Conservation (phyloP, 1,140 invertebrate species). For the Chlorops oryzae region DNA sequence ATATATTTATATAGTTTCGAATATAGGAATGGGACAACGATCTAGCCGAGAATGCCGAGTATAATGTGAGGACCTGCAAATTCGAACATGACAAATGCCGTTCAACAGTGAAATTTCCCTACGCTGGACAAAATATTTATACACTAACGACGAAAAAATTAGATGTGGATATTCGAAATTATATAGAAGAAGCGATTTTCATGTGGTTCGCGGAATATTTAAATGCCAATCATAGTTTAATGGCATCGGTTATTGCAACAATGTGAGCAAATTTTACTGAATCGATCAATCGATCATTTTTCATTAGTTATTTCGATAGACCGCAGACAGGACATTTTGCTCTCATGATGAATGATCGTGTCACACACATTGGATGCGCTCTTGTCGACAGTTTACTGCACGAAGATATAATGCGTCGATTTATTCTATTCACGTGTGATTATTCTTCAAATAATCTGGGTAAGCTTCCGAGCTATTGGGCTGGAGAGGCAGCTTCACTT, state of each 20-base stretch:
- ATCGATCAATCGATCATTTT: neutral
- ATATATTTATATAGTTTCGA: neutral
- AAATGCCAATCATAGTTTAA: neutral
- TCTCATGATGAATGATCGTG: constrained; percentile 4
- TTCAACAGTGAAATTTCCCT: constrained; percentile 7
- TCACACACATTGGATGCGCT: constrained; percentile 5
- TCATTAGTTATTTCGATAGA: neutral
- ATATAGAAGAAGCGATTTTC: constrained; percentile 9
- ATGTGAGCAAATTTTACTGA: neutral
- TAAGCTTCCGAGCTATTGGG: neutral
- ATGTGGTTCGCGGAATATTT: constrained; percentile 10
- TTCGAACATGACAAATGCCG: constrained; percentile 12
- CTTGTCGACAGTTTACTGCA: neutral
- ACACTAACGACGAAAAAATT: constrained; percentile 1
- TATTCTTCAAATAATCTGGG: constrained; percentile 10
- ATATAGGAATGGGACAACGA: constrained; percentile 4
- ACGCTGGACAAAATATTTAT: constrained; percentile 13
- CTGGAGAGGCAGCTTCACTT: neutral
- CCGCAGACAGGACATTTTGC: constrained; percentile 11
- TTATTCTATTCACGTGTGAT: constrained; percentile 9
- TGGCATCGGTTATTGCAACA: neutral
- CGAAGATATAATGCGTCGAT: neutral
- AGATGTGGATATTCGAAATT: neutral
- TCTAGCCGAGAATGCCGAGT: constrained; percentile 5
- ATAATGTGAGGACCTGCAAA: constrained; percentile 8